Evolutionary conservation across 1,140 invertebrate genomes (phyloP), one percentile per base, ranked within the genome.

Genomic region (Riptortus pedestris): DNA sequence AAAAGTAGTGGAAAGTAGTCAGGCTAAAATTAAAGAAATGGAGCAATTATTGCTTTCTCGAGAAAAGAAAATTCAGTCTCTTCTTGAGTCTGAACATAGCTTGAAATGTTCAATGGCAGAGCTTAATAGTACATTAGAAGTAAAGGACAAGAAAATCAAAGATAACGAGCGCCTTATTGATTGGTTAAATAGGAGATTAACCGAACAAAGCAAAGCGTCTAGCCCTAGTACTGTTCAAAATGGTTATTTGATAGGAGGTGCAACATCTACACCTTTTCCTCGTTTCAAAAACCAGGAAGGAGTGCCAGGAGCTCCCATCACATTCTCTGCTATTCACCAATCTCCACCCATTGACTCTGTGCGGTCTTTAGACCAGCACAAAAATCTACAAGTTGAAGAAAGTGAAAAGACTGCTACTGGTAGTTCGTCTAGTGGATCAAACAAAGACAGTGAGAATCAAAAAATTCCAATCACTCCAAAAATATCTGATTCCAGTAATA

Each of bases 151-250:
- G 65, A 79, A 73, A 38, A 81, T 83, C 28, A 83, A 82, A 64
- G 82, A 82, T 72, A 83, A 83, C 72, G 81, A 83, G 69, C 80
- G 80, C 75, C 73, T 77, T 3, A 78, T 78, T 52, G 76, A 70
- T 68, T 78, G 75, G 75, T 62, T 78, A 24, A 77, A 78, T 66
- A 70, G 76, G 20, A 72, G 76, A 68, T 69, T 77, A 61, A 70
- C 73, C 2, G 75, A 77, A 7, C 26, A 29, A 18, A 33, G 2
- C 18, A 59, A 59, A 24, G 18, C 18, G 12, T 22, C n/a, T 12
- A 59, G 26, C 7, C 28, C 57, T 29, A 59, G 14, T 48, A 45
- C 60, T 11, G 2, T 24, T 28, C 18, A 16, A 16, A n/a, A 16
- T 45, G 45, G 33, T 45, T n/a, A n/a, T n/a, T 9, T 24, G 27